Evolutionary conservation across 2,113 vertebrate genomes (phyloP), one percentile per base, ranked within the genome.

Genomic region (Helogale parvula): DNA sequence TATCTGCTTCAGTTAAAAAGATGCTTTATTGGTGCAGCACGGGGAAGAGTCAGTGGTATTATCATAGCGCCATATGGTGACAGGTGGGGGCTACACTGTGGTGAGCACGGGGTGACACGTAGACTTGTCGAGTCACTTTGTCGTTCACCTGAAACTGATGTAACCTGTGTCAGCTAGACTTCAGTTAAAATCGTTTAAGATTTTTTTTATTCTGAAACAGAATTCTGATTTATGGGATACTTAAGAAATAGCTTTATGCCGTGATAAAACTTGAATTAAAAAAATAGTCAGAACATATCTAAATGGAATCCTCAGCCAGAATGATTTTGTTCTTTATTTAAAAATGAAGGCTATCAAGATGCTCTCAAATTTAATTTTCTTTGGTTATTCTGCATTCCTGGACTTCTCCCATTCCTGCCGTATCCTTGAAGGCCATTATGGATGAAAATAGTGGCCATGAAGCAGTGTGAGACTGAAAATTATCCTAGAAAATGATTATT

Each of bases 281-380:
- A 80, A 84, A 72, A 11, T 72, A 97, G n/a, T 33, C 47, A 80
- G 45, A 63, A 57, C 50, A 82, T 76, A 95, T 45, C 52, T 68
- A 94, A 52, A 63, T 79, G 38, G 9, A 84, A 87, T 7, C 7
- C 31, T 38, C 15, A 76, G 31, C 87, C 89, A 95, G n/a, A 88
- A 76, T 69, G 38, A 52, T 95, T 95, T 93, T 83, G 21, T 86
- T 65, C 14, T 95, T 69, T 17, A 77, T 86, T 69, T 87, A 88
- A 79, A 71, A 84, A 97, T 65, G 47, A 31, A 93, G 84, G 54
- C 12, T 86, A 54, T 41, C 38, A 84, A 45, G 27, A 27, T 88
- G 63, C 35, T 80, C 47, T 89, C 71, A 50, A 88, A 76, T 77
- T 95, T 94, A 54, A 77, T 88, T 93, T 94, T 54, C 33, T 33